Conservation (phyloP, 2,797 vertebrate species). For the Anniella stebbinsi region DNA sequence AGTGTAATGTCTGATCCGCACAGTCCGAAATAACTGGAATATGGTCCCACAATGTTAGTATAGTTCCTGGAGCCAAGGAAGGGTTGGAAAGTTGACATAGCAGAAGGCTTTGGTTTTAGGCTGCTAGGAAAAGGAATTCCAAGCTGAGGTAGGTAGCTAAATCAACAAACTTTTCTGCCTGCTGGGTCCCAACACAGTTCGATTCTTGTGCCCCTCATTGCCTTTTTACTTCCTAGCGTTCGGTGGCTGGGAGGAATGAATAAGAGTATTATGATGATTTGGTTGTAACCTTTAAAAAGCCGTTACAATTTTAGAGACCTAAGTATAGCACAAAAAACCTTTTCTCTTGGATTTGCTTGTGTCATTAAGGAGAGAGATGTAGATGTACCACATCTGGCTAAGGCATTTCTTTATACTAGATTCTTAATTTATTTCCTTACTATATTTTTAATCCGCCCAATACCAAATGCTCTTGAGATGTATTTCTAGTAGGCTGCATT, state of each 20-base stretch:
- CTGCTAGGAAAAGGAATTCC: neutral
- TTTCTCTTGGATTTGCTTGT: neutral
- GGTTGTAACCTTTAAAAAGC: neutral
- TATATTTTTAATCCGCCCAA: too few relatives aligned
- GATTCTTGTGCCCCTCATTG: neutral
- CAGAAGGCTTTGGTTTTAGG: neutral
- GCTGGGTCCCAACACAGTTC: neutral
- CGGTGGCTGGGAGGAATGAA: constrained; percentile 10
- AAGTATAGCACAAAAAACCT: constrained; percentile 12
- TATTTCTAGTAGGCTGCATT: neutral
- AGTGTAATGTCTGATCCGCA: neutral
- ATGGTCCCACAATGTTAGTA: neutral
- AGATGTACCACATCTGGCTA: neutral
- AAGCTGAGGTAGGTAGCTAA: neutral
- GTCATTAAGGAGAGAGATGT: constrained; percentile 12
- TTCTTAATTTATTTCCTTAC: too few relatives aligned
- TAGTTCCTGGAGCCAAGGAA: neutral
- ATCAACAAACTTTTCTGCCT: neutral
- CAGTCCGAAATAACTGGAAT: neutral
- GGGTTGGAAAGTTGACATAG: constrained; percentile 2
- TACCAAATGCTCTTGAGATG: too few relatives aligned
- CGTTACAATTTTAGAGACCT: neutral
- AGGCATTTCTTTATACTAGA: neutral
- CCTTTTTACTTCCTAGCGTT: neutral
- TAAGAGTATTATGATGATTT: neutral